phyloP scores from a whole-genome alignment of 2,113 vertebrate genomes.

The Zapus hudsonius region DNA sequence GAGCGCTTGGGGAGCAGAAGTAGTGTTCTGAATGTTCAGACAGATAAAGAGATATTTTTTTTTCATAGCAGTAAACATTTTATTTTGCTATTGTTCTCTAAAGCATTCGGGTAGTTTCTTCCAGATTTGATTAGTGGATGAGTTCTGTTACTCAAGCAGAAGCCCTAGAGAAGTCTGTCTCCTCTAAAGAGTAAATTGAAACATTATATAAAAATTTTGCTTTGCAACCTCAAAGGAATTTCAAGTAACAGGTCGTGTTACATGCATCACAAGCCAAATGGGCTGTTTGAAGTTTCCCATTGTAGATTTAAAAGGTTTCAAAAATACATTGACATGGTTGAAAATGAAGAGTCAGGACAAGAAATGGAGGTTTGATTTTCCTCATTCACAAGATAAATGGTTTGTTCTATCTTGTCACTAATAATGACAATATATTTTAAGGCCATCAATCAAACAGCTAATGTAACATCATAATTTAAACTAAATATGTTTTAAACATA shows the following conservation, averaged over 20 bases:
- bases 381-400: constrained; percentile 53
- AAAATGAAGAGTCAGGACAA: constrained; percentile 65
- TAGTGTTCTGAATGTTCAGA: background rate
- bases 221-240: constrained; percentile 2
- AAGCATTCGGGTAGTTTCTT: constrained; percentile 57
- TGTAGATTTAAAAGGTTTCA: constrained; percentile 15
- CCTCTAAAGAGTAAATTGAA: constrained; percentile 69
- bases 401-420: constrained; percentile 58
- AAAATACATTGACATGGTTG: constrained; percentile 47
- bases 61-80: constrained; percentile 43
- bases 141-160: constrained; percentile 59
- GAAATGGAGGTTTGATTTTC: constrained; percentile 62
- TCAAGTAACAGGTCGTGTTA: constrained; percentile 41
- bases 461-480: constrained; percentile 44
- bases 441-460: constrained; percentile 52
- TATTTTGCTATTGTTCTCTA: constrained; percentile 55
- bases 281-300: constrained; percentile 31
- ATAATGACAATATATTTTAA: constrained; percentile 60
- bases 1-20: background rate
- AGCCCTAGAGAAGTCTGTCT: constrained; percentile 40
- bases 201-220: constrained; percentile 58
- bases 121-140: constrained; percentile 63
- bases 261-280: constrained; percentile 36
- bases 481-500: constrained; percentile 66
- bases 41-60: constrained; percentile 45